These are phyloP conservation scores for Ctena decussata DNA, from an alignment of 2,888 invertebrate genomes.

Conservation along the genomic window DNA sequence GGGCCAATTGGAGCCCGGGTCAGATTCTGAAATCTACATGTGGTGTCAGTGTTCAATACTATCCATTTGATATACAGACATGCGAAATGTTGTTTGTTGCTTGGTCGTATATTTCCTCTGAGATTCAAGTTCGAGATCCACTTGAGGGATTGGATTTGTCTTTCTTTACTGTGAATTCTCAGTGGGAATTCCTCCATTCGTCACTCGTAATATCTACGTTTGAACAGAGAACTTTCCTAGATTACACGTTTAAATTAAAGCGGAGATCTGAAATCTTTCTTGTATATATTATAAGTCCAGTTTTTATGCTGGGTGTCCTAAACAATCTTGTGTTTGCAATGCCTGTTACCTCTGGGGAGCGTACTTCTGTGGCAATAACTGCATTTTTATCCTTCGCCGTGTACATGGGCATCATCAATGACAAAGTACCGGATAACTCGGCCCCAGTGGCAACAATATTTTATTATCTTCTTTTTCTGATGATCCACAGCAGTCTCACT, in stretches of 20 bases:
- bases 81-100: conserved; percentile 18
- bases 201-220: too few relatives aligned
- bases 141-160: background rate
- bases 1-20: conserved; percentile 7
- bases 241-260: background rate
- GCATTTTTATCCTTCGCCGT: conserved; percentile 56
- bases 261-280: background rate
- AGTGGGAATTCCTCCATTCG: too few relatives aligned
- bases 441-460: conserved; percentile 51
- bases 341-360: conserved; percentile 56
- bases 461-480: background rate
- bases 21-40: conserved; percentile 33
- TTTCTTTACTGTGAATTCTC: conserved; percentile 28
- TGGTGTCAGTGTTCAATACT: conserved; percentile 44
- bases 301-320: conserved; percentile 35
- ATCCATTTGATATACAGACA: conserved; percentile 48
- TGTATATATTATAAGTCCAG: conserved; percentile 38
- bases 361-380: conserved; percentile 54
- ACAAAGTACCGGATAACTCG: conserved; percentile 57
- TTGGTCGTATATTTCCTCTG: background rate
- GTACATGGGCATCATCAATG: conserved; percentile 58
- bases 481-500: background rate
- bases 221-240: background rate
- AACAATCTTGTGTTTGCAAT: conserved; percentile 54
- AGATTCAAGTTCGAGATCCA: background rate